Evolutionary conservation across 2,113 vertebrate species (phyloP), one percentile per base, ranked within the genome.

Genomic region (Axis porcinus): DNA sequence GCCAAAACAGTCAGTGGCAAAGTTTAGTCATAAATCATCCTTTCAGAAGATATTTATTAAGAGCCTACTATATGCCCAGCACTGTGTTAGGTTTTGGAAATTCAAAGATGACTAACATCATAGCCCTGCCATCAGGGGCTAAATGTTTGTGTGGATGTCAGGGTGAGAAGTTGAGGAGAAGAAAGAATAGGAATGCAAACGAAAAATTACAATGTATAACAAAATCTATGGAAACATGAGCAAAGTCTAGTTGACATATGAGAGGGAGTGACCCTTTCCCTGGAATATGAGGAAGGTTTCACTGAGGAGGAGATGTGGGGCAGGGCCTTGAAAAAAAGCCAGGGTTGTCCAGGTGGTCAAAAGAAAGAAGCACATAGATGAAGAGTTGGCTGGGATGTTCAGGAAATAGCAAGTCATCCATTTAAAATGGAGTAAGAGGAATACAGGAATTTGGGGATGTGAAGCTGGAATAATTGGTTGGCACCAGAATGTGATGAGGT

Each of bases 1-100:
- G 52, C 47, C 4, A 2, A 94, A 67, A 84, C 4, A 30, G 58
- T 86, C 43, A 82, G 33, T 6, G 4, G 25, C 13, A 87, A 88
- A 58, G n/a, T 78, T 89, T 58, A 62, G 64, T 95, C 52, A 83
- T 70, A 92, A 76, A 85, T 89, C n/a, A 76, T 74, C 6, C 28
- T 14, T 85, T 92, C n/a, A 21, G 15, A 7, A 87, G 83, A 36
- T 62, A 96, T 85, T 96, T 96, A 83, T 97, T 90, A 92, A 93
- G 7, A 28, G 3, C 58, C 47, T 84, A 27, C 28, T 28, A 40
- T 25, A 96, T 86, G 52, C 28, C 19, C 93, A 89, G 1, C 15
- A 81, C 17, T 60, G 27, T 74, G 58, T 60, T 54, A 52, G 25
- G 84, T 64, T 92, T 74, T 84, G 45, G 62, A 95, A 96, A 78